Conservation (phyloP, 2,797 vertebrate species). For the Coreius guichenoti region DNA sequence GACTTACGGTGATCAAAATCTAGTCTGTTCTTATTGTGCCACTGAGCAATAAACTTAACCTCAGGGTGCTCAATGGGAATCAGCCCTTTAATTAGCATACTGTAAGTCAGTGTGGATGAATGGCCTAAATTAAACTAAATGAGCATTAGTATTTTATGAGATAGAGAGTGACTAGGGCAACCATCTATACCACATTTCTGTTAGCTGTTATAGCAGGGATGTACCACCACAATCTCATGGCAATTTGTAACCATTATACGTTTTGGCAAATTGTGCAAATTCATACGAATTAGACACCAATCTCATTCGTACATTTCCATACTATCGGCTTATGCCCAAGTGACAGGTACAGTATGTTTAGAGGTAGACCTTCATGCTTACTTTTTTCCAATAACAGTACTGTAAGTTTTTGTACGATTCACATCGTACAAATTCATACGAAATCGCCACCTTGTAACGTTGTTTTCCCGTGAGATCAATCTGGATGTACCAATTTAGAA, state of each 20-base stretch:
- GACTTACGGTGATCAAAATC: not conserved
- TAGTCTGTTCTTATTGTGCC: not conserved
- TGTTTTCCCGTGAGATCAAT: too few species aligned
- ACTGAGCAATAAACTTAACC: slow-evolving; percentile 9
- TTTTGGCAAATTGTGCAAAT: too few species aligned
- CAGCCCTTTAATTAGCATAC: slow-evolving; percentile 5
- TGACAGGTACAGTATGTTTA: too few species aligned
- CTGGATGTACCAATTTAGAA: too few species aligned
- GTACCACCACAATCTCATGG: not conserved
- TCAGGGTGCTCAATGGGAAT: not conserved
- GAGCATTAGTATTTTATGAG: not conserved
- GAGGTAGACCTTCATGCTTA: too few species aligned
- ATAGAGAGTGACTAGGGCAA: not conserved
- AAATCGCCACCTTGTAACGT: not conserved
- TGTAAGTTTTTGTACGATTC: too few species aligned
- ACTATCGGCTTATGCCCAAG: too few species aligned
- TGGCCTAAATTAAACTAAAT: not conserved
- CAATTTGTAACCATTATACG: too few species aligned
- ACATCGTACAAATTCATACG: too few species aligned
- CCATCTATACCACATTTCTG: not conserved
- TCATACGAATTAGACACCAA: too few species aligned
- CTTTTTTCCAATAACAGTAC: too few species aligned
- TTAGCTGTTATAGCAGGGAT: not conserved
- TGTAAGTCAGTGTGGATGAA: slow-evolving; percentile 19
- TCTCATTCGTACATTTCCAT: too few species aligned